A percentile compares a stretch with the other conserved stretches of the same genome.
These are phyloP conservation scores for Odontophorus gujanensis DNA, from an alignment of 2,113 vertebrate species.

Conservation along the genomic window DNA sequence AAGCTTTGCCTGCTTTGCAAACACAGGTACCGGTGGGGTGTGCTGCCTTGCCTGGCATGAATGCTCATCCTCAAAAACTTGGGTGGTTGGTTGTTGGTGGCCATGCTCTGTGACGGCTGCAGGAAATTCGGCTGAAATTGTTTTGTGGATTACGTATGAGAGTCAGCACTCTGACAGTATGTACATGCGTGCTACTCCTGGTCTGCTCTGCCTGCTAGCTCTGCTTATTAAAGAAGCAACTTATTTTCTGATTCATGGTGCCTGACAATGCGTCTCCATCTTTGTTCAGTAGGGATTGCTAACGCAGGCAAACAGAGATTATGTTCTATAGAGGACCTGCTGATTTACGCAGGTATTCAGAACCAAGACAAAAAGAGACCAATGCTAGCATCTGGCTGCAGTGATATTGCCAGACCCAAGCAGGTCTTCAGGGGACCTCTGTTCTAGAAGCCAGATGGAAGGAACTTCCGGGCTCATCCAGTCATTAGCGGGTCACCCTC, in stretches of 20 bases:
- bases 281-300: neutral
- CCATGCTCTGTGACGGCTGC: neutral
- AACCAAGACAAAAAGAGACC: neutral
- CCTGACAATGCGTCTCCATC: neutral
- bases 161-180: neutral
- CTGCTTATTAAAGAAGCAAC: neutral
- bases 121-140: neutral
- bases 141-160: neutral
- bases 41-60: neutral
- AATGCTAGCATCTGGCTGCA: neutral
- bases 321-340: neutral
- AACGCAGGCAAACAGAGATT: neutral
- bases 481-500: neutral
- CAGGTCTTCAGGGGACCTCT: neutral
- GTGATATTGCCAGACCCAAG: neutral
- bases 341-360: neutral
- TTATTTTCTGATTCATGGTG: neutral
- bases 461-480: neutral
- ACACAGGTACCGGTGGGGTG: neutral
- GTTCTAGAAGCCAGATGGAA: neutral
- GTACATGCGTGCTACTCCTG: neutral
- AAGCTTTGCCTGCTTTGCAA: neutral
- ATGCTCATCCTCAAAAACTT: constrained; percentile 8
- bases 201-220: neutral
- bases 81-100: constrained; percentile 9